Evolutionary conservation across 2,113 vertebrate species (phyloP).

Genomic region (Hyla sarda): DNA sequence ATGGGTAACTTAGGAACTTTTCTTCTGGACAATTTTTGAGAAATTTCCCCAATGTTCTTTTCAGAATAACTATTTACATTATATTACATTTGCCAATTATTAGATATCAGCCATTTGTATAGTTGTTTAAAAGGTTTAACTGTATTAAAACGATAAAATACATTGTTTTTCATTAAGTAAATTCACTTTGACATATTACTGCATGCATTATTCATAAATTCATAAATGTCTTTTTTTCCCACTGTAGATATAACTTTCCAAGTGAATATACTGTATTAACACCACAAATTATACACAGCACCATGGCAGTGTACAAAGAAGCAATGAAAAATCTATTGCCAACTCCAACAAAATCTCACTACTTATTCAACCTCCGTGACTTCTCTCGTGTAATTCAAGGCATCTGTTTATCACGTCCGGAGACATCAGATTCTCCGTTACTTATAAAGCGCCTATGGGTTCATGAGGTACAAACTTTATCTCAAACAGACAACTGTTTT

Average conservation of each 20-base stretch:
- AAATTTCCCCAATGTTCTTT: no score
- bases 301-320: constrained; percentile 84
- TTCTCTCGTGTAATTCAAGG: constrained; percentile 92
- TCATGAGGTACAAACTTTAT: constrained; percentile 81
- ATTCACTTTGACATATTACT: neutral
- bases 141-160: neutral
- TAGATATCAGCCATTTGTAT: neutral
- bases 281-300: constrained; percentile 78
- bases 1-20: no score
- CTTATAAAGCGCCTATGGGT: constrained; percentile 89
- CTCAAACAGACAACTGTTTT: neutral
- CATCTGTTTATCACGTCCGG: constrained; percentile 86
- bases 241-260: constrained; percentile 80
- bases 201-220: neutral
- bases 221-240: neutral
- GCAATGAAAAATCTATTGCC: constrained; percentile 88
- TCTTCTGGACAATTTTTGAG: no score
- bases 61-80: neutral
- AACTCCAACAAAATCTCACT: constrained; percentile 89
- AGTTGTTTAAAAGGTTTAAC: neutral
- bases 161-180: neutral
- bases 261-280: constrained; percentile 77
- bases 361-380: constrained; percentile 90
- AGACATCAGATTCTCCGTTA: constrained; percentile 75
- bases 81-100: neutral